phyloP scores from a whole-genome alignment of 2,797 vertebrate genomes.

The Gymnothorax javanicus region DNA sequence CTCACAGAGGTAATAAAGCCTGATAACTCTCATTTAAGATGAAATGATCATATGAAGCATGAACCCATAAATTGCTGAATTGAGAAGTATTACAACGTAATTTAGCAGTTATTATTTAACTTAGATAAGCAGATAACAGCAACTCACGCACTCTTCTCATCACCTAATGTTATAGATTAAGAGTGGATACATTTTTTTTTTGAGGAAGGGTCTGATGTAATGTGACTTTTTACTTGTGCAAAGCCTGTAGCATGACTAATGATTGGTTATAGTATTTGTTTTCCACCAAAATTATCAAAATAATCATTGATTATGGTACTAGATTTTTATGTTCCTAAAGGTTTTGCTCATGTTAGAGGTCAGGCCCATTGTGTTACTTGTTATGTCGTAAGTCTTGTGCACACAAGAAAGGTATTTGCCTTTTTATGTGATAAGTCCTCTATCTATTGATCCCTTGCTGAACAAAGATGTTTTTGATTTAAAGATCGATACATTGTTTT shows the following conservation, averaged over 20 bases:
- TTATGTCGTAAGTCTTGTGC: not conserved
- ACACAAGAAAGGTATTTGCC: not conserved
- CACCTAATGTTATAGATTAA: not conserved
- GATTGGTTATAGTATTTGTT: not conserved
- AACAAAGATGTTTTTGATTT: not conserved
- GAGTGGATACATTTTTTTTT: not conserved
- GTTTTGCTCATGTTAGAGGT: not conserved
- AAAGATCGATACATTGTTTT: not conserved
- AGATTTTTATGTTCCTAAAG: not conserved
- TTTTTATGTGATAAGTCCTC: not conserved
- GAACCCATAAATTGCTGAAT: not conserved
- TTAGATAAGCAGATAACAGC: not conserved
- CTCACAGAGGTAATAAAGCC: conserved; percentile 69
- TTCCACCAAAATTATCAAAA: not conserved
- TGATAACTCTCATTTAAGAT: not conserved
- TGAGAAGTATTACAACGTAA: not conserved
- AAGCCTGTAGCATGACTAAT: not conserved
- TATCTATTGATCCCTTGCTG: not conserved
- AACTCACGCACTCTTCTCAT: not conserved
- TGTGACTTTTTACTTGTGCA: not conserved
- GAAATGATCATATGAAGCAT: not conserved
- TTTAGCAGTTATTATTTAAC: not conserved
- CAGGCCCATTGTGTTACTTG: not conserved
- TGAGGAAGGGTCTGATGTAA: not conserved
- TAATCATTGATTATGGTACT: not conserved